Evolutionary conservation across 2,888 invertebrate species (phyloP).

Genomic region (Lycaena phlaeas): DNA sequence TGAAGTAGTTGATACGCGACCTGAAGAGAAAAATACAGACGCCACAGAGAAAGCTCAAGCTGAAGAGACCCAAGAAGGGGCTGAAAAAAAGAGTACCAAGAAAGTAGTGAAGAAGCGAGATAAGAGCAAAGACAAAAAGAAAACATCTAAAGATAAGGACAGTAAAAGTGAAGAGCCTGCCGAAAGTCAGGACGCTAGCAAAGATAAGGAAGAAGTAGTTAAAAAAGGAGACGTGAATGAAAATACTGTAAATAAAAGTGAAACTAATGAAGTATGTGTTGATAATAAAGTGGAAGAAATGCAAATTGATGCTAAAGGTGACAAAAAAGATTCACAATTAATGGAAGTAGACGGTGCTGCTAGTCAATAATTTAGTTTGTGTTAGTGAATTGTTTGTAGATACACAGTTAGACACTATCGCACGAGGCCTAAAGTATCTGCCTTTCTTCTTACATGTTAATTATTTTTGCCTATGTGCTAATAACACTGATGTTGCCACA

Average conservation of each 20-base stretch:
- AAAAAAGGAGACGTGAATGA: constrained; percentile 32
- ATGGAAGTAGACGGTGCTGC: constrained; percentile 67
- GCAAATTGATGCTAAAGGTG: constrained; percentile 29
- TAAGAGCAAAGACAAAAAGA: constrained; percentile 61
- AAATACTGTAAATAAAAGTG: constrained; percentile 15
- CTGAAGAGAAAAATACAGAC: constrained; percentile 26
- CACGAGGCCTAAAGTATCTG: constrained; percentile 33
- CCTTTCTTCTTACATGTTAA: constrained; percentile 38
- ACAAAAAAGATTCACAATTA: constrained; percentile 40
- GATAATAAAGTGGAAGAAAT: constrained; percentile 25
- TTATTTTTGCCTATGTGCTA: constrained; percentile 39
- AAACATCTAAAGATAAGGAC: constrained; percentile 30
- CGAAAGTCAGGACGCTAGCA: constrained; percentile 20
- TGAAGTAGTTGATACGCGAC: constrained; percentile 36
- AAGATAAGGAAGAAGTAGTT: constrained; percentile 32
- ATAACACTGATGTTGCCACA: constrained; percentile 51
- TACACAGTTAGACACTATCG: constrained; percentile 32
- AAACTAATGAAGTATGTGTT: constrained; percentile 17
- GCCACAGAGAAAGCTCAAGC: constrained; percentile 20
- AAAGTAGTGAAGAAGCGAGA: constrained; percentile 59
- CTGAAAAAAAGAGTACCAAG: constrained; percentile 38
- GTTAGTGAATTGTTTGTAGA: constrained; percentile 54
- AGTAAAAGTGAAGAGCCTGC: constrained; percentile 19
- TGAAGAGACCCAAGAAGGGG: too few relatives aligned
- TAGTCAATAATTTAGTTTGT: constrained; percentile 65